phyloP scores from a whole-genome alignment of 2,113 vertebrate species.

The Australoheros scitulus region DNA sequence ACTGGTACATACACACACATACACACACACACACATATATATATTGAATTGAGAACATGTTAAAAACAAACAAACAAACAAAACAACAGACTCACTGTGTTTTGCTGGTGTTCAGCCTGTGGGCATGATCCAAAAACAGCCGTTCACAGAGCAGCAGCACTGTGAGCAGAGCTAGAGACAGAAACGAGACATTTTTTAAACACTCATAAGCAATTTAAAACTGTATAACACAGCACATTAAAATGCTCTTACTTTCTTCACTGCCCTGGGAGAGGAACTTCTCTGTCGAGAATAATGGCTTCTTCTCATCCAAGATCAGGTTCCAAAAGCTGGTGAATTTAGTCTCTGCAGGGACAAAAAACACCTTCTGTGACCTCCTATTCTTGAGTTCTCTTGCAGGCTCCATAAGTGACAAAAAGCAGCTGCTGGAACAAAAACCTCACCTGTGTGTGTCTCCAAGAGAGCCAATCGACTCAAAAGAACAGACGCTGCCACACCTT shows the following conservation, averaged over 20 bases:
- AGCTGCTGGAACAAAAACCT: slow-evolving; percentile 25
- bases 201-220: neutral
- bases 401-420: neutral
- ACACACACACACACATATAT: too few relatives aligned
- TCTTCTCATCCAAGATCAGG: slow-evolving; percentile 94
- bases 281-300: slow-evolving; percentile 93
- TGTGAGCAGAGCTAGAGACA: slow-evolving; percentile 77
- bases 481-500: slow-evolving; percentile 90
- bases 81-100: slow-evolving; percentile 85
- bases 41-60: too few relatives aligned
- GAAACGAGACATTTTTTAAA: neutral
- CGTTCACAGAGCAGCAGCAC: slow-evolving; percentile 90
- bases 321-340: slow-evolving; percentile 92
- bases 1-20: too few relatives aligned
- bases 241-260: slow-evolving; percentile 88
- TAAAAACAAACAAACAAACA: too few relatives aligned
- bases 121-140: slow-evolving; percentile 90
- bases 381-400: neutral
- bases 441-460: slow-evolving; percentile 88
- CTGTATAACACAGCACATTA: neutral
- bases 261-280: slow-evolving; percentile 91
- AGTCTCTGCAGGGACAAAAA: slow-evolving; percentile 80
- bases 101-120: slow-evolving; percentile 86
- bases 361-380: neutral
- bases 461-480: slow-evolving; percentile 88